Evolutionary conservation across 2,888 invertebrate species (phyloP), one percentile per base, ranked within the genome.

Genomic region (Aphrophora alni): DNA sequence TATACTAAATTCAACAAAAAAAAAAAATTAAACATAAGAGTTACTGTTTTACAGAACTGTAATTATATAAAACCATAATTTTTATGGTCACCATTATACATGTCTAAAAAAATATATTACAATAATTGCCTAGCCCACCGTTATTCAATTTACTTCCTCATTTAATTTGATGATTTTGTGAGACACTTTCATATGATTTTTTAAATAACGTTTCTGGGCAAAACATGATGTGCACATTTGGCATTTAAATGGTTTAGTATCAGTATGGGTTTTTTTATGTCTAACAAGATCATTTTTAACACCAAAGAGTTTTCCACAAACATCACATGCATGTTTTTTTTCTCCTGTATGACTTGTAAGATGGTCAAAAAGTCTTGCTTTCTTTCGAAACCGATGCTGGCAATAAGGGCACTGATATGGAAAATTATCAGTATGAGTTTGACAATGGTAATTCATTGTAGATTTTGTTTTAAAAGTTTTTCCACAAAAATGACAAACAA

Each of bases 321-420:
- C 84, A 80, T 91, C 90, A 85, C 92, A 92, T 26, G 90, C 87
- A 86, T 89, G 89, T 0, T 88, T 87, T 70, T 87, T 87, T 80
- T 88, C 89, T 26, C 87, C 88, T 0, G 87, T 86, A 85, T 91
- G 91, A 7, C 88, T 85, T 0, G 90, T 88, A 81, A 86, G 85
- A 84, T 92, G 92, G 0, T 91, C 87, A 69, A 88, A 83, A 86
- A 91, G 89, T 7, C 88, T 88, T 7, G 86, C 85, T 4, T 84
- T 80, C 26, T 79, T 82, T 25, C 90, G 89, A 86, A 92, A 93
- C 77, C 86, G 87, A 72, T 91, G 90, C 17, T 87, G 88, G 86
- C 93, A 93, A 82, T 91, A 90, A 0, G 89, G 89, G 87, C 93
- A 93, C 25, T 88, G 88, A 86, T 90, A 90, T 0, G 93, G 91